These are phyloP conservation scores for Kryphioiulus occultus DNA, from an alignment of 2,888 invertebrate species.

Conservation along the genomic window DNA sequence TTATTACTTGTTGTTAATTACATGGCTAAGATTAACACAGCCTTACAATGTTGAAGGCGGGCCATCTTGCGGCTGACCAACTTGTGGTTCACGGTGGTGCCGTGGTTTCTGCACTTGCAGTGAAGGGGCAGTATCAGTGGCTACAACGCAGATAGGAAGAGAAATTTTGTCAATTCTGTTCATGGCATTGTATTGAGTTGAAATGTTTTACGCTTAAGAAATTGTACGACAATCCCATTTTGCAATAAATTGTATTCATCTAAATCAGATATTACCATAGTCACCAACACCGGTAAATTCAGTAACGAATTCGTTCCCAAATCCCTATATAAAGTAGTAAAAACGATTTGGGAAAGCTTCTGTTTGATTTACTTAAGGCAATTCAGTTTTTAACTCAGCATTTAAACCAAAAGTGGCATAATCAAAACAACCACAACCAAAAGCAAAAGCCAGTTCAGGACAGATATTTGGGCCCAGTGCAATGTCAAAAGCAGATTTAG, in stretches of 20 bases:
- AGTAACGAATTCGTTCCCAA: too few relatives aligned
- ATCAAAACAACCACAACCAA: too few relatives aligned
- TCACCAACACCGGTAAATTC: not conserved
- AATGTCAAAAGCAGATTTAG: not conserved
- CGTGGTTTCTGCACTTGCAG: not conserved
- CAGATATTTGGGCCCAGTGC: not conserved
- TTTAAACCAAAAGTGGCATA: too few relatives aligned
- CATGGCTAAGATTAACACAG: not conserved
- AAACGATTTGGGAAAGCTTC: too few relatives aligned
- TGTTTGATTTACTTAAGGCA: too few relatives aligned
- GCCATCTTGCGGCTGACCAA: not conserved
- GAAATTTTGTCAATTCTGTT: not conserved
- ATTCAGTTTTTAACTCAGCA: too few relatives aligned
- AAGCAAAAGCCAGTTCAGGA: not conserved
- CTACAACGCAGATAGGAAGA: not conserved
- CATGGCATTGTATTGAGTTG: not conserved
- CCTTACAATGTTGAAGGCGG: not conserved
- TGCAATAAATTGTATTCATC: too few relatives aligned
- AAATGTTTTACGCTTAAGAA: not conserved
- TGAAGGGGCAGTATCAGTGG: not conserved
- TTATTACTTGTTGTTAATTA: slow-evolving; percentile 32
- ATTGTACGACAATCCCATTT: too few relatives aligned
- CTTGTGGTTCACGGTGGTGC: not conserved
- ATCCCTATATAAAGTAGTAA: too few relatives aligned
- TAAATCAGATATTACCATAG: too few relatives aligned